Evolutionary conservation across 1,140 invertebrate genomes (phyloP), one percentile per base, ranked within the genome.

Genomic region (Zaprionus camerounensis): DNA sequence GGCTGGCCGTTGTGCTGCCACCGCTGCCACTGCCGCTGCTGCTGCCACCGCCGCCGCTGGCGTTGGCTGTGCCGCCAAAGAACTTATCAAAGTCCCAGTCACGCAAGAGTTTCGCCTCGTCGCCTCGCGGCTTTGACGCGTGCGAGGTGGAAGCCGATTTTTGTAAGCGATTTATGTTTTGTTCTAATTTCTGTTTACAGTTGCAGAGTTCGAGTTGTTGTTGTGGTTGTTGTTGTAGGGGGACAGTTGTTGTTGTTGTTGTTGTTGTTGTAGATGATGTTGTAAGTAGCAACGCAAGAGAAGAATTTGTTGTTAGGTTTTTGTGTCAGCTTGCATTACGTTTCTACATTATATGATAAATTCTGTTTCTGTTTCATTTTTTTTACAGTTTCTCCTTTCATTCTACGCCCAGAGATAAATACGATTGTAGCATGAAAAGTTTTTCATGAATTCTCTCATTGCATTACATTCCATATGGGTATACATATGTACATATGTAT

Each of bases 1-100:
- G 72, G 28, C 83, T 91, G 58, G 84, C 84, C 11, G 84, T 84
- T 22, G 80, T 78, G 38, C 73, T 82, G 63, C 71, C 53, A 12
- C 69, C 61, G 58, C 71, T 72, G 20, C 38, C 41, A 15, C 80
- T 64, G 28, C 76, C 63, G 7, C 63, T 62, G 38, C 59, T 34
- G 15, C 67, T 55, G 17, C 58, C 44, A 57, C 26, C 28, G 28
- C 46, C 24, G 51, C 36, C 51, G 56, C 63, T 59, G 13, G 34
- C 36, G 17, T 69, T 51, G 31, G 65, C 65, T 15, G 57, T 20
- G 20, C 58, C 46, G 53, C 67, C 28, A 92, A 97, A 97, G 94
- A 97, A 97, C 92, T 95, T 95, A 74, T 96, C 95, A 93, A 97
- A 96, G 93, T 97, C 96, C 96, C 96, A 97, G 75, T 97, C 96